Evolutionary conservation across 2,113 vertebrate genomes (phyloP).

Genomic region (Megaceryle torquata): DNA sequence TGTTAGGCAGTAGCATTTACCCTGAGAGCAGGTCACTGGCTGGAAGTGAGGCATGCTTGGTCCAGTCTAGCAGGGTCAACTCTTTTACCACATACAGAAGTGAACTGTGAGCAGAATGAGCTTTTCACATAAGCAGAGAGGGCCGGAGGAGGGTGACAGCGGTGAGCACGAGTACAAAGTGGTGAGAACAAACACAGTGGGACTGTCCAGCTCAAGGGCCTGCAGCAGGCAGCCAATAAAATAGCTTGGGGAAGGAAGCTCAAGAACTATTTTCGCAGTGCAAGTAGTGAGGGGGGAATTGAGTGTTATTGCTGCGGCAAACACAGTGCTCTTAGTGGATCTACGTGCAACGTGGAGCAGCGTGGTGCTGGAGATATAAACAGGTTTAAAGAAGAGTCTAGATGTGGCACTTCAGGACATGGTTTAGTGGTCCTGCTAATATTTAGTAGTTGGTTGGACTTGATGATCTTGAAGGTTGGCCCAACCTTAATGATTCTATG

Average conservation of each 20-base stretch:
- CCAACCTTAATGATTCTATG: no score
- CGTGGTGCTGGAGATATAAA: fast-evolving
- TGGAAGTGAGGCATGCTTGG: not conserved
- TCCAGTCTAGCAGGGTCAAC: not conserved
- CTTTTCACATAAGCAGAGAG: not conserved
- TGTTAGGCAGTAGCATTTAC: not conserved
- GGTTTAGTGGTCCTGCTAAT: no score
- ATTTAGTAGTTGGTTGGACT: no score
- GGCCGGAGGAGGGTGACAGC: not conserved
- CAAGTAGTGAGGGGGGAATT: not conserved
- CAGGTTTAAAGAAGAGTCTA: no score
- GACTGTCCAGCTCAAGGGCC: not conserved
- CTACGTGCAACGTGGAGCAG: not conserved
- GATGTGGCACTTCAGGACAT: no score
- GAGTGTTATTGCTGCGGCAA: not conserved
- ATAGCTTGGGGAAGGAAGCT: not conserved
- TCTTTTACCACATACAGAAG: not conserved
- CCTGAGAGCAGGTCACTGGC: not conserved
- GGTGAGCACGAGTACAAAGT: not conserved
- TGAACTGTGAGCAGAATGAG: not conserved
- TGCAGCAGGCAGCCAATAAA: not conserved
- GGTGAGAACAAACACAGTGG: not conserved
- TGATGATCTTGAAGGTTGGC: no score
- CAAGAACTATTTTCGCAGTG: not conserved
- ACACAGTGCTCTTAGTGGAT: not conserved